phyloP scores from a whole-genome alignment of 2,888 invertebrate genomes.

The Sarcophaga variegata region DNA sequence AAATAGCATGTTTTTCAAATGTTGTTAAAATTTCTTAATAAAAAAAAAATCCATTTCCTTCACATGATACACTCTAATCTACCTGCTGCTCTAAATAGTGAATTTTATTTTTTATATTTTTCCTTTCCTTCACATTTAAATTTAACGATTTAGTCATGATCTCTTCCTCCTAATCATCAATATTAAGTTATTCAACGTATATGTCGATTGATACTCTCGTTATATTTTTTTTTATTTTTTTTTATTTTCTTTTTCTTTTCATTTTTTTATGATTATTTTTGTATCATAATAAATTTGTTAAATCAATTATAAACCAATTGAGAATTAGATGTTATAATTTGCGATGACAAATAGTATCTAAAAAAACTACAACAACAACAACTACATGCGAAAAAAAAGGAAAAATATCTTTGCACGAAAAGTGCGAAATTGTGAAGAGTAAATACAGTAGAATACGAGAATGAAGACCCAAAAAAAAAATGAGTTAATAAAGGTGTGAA shows the following conservation, averaged over 20 bases:
- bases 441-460: background rate
- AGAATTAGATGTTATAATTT: slow-evolving; percentile 49
- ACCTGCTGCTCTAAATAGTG: too few relatives aligned
- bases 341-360: slow-evolving; percentile 17
- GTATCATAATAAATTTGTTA: slow-evolving; percentile 45
- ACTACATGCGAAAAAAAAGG: background rate
- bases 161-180: too few relatives aligned
- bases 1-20: background rate
- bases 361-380: background rate
- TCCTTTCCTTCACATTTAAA: too few relatives aligned
- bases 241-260: background rate
- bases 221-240: too few relatives aligned
- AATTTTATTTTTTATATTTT: too few relatives aligned
- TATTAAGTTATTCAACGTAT: too few relatives aligned
- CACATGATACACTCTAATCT: too few relatives aligned
- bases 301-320: slow-evolving; percentile 61
- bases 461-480: background rate
- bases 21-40: too few relatives aligned
- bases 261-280: background rate
- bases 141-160: too few relatives aligned
- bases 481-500: too few relatives aligned
- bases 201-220: too few relatives aligned
- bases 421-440: slow-evolving; percentile 2
- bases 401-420: background rate
- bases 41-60: too few relatives aligned